Conservation (phyloP, 1,140 invertebrate species). For the Hydropsyche tenuis region DNA sequence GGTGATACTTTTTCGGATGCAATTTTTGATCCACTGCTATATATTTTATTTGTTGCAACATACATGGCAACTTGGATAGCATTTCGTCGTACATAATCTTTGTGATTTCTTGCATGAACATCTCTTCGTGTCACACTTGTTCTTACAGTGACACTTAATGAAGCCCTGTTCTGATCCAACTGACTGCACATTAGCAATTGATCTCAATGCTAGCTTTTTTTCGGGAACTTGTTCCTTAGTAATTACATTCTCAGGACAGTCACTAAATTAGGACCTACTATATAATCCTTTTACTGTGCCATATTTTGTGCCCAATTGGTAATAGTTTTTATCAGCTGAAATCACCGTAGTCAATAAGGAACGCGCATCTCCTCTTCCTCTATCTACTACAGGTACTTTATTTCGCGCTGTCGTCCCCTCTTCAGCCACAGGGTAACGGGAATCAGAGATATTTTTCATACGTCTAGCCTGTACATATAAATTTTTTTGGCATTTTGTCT, state of each 20-base stretch:
- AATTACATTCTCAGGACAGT: slow-evolving; percentile 1
- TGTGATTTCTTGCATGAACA: too few relatives aligned
- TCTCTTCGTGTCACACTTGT: too few relatives aligned
- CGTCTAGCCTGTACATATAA: background rate
- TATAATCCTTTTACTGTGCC: background rate
- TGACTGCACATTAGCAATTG: background rate
- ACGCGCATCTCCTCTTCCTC: background rate
- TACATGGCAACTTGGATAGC: too few relatives aligned
- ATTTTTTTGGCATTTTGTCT: background rate
- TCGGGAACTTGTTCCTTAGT: background rate
- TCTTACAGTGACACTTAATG: background rate
- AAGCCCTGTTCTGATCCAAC: background rate
- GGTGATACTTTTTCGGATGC: too few relatives aligned
- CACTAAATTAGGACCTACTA: background rate
- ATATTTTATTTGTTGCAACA: too few relatives aligned
- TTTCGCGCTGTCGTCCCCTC: background rate
- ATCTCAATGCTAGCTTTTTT: background rate
- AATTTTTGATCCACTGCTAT: too few relatives aligned
- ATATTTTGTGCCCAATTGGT: background rate
- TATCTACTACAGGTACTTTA: background rate
- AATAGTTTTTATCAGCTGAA: background rate
- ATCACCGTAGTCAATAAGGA: background rate
- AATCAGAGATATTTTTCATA: background rate
- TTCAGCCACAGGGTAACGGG: background rate
- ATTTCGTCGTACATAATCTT: too few relatives aligned